phyloP scores from a whole-genome alignment of 2,888 invertebrate genomes.

The Mythimna impura region DNA sequence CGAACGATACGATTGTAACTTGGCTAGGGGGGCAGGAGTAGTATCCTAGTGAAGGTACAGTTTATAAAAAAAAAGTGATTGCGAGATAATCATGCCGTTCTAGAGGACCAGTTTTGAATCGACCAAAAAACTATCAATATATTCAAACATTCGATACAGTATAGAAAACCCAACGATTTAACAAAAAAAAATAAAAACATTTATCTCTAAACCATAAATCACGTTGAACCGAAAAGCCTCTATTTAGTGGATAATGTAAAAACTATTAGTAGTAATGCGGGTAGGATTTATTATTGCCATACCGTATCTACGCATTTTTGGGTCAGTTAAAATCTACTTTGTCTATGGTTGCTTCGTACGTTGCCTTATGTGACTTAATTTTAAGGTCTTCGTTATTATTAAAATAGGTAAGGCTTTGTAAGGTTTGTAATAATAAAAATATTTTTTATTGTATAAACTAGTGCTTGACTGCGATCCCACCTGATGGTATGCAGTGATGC shows the following conservation, averaged over 20 bases:
- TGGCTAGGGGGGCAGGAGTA: too few species aligned
- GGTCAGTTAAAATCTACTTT: slow-evolving; percentile 53
- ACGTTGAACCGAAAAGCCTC: slow-evolving; percentile 48
- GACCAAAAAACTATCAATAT: background rate
- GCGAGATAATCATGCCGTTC: too few species aligned
- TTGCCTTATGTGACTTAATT: background rate
- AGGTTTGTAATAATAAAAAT: too few species aligned
- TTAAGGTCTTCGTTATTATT: background rate
- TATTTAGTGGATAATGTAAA: slow-evolving; percentile 61
- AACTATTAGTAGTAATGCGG: slow-evolving; percentile 66
- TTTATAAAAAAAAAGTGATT: too few species aligned
- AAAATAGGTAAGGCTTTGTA: too few species aligned
- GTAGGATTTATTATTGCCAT: slow-evolving; percentile 62
- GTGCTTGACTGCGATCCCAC: too few species aligned
- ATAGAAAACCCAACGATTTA: slow-evolving; percentile 8
- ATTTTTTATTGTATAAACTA: too few species aligned
- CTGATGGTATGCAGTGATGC: too few species aligned
- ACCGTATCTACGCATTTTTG: slow-evolving; percentile 54
- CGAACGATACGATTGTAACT: too few species aligned
- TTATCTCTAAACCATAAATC: slow-evolving; percentile 61
- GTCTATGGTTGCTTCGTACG: background rate
- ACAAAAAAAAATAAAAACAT: slow-evolving; percentile 42
- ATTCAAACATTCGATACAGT: background rate
- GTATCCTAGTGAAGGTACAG: too few species aligned
- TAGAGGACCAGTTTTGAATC: background rate